Base-by-base conservation (phyloP, 2,888 invertebrate species). In the Drosophila paranaensis region DNA sequence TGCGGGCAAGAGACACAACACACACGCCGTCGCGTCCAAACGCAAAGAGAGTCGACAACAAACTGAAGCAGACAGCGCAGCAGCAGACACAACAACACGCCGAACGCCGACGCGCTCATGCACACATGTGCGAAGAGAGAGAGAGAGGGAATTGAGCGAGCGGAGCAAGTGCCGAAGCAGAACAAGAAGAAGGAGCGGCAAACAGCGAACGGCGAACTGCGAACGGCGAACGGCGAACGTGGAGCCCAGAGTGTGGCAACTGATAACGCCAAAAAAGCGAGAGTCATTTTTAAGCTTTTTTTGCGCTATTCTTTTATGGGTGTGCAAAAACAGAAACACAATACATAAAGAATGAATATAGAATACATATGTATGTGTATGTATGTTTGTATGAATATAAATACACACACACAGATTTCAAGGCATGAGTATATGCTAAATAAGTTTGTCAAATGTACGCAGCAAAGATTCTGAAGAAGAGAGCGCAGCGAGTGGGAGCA, bases 231-330 rank as follows among this genome's bases (percentile, higher is more conserved):
- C 56, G 11, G 43, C 42, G 55, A 71, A 53, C 71, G 50, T 54
- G 54, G 67, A 60, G 69, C 51, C 37, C 35, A 63, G 66, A 62
- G 62, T 57, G 43, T 43, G 58, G 43, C 77, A 67, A 88, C 81
- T 90, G 86, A 86, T 86, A 86, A 90, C 84, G 81, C 68, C 63
- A 74, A 81, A 78, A 79, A 82, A 86, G 76, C 77, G 90, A 86
- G 84, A 89, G 89, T 83, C 0, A 50, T 50, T 50, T 50, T 30
- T 58, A 33, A 33, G 30, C 30, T 39, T 70, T 70, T 64, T 65
- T 75, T 48, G 58, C 74, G 46, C 63, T 43, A 46, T 35, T 46
- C 39, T 35, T 50, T 62, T 42, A 48, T 77, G 45, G 51, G 50
- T 67, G 56, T 61, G 67, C 25, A 48, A 64, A 62, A 40, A 61